Conservation (phyloP, 2,113 vertebrate species). For the Lucifuga dentata region DNA sequence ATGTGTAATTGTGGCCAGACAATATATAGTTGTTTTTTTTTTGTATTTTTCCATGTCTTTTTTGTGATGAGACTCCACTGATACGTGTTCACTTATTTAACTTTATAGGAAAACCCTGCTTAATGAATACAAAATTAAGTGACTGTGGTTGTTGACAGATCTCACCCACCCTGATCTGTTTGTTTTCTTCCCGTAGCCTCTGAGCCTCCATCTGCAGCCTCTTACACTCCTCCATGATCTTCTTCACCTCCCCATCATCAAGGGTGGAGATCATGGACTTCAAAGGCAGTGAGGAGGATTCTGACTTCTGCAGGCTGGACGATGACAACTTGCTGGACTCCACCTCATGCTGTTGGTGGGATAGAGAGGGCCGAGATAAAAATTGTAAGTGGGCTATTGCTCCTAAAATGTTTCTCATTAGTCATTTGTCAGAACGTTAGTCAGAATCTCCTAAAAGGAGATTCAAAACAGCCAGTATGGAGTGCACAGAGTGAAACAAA, state of each 20-base stretch:
- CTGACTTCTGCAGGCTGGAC: constrained; percentile 93
- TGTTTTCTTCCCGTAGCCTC: constrained; percentile 97
- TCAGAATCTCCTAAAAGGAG: no score
- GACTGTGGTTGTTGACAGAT: background rate
- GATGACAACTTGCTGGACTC: constrained; percentile 95
- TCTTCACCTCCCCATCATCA: constrained; percentile 94
- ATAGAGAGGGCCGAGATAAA: constrained; percentile 32
- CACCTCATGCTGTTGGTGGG: constrained; percentile 89
- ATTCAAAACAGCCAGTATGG: background rate
- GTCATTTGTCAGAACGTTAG: no score
- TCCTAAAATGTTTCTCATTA: constrained; percentile 36
- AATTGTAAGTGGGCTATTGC: constrained; percentile 20
- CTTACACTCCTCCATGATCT: constrained; percentile 97
- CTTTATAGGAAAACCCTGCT: no score
- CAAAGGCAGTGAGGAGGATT: constrained; percentile 86
- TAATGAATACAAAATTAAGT: background rate
- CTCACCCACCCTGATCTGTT: constrained; percentile 91
- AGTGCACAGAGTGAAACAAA: background rate
- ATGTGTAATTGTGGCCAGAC: no score
- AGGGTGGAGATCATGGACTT: constrained; percentile 92
- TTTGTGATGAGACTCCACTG: background rate
- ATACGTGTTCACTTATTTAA: background rate
- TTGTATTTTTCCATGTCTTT: background rate
- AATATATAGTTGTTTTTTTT: no score
- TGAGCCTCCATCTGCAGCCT: constrained; percentile 95